phyloP scores from a whole-genome alignment of 2,797 vertebrate species.

The Galago senegalensis region DNA sequence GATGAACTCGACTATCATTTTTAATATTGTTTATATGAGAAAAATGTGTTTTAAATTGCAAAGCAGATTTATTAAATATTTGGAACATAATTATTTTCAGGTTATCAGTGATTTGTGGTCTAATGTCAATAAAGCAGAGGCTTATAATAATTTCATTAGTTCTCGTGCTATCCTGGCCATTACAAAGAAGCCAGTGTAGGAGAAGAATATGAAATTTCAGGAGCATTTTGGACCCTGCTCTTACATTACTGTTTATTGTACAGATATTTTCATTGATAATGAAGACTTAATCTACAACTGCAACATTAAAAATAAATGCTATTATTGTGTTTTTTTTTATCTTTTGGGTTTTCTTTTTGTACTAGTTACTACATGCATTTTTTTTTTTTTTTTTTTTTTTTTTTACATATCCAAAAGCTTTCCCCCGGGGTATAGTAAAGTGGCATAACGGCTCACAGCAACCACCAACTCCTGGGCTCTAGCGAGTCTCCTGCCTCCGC shows the following conservation, averaged over 20 bases:
- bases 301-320: neutral
- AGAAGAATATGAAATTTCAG: neutral
- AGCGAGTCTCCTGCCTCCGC: too few relatives aligned
- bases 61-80: neutral
- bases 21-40: neutral
- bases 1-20: neutral
- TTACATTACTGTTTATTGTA: neutral
- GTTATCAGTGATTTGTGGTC: neutral
- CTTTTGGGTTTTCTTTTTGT: neutral
- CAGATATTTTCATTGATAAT: neutral
- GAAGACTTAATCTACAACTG: neutral
- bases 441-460: too few relatives aligned
- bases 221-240: neutral
- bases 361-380: neutral
- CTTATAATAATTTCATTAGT: neutral
- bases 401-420: too few relatives aligned
- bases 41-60: slow-evolving; percentile 20
- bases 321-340: neutral
- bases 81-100: neutral
- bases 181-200: neutral
- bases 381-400: too few relatives aligned
- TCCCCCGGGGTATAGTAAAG: too few relatives aligned
- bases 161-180: neutral
- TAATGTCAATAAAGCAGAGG: neutral
- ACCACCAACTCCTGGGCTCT: too few relatives aligned